These are phyloP conservation scores for Neocrepidodera transversa DNA, from an alignment of 2,888 invertebrate species.

Conservation along the genomic window DNA sequence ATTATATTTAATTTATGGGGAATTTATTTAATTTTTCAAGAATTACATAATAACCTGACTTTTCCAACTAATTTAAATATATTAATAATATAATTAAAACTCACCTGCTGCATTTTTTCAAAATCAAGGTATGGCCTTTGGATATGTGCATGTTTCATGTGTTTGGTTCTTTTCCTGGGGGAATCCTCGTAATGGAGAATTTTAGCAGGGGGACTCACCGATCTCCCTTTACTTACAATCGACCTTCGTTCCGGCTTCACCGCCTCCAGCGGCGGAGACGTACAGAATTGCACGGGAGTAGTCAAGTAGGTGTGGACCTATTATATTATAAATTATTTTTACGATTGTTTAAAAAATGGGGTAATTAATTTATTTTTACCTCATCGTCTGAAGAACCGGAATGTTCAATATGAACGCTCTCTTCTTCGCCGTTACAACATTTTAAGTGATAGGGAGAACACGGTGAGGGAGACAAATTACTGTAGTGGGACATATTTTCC, in stretches of 20 bases:
- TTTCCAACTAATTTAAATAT: too few species aligned
- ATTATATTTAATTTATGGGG: too few species aligned
- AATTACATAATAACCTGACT: too few species aligned
- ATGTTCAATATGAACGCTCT: conserved; percentile 56
- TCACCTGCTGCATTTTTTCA: conserved; percentile 96
- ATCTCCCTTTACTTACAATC: conserved; percentile 57
- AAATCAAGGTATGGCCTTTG: conserved; percentile 92
- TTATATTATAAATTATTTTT: background rate
- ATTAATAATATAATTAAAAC: too few species aligned
- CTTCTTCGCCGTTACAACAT: conserved; percentile 51
- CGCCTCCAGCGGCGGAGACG: conserved; percentile 89
- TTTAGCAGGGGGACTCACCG: conserved; percentile 62
- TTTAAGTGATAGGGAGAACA: conserved; percentile 57
- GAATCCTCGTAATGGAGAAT: conserved; percentile 67
- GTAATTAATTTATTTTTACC: conserved; percentile 46
- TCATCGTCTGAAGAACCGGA: conserved; percentile 69
- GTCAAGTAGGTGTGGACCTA: conserved; percentile 70
- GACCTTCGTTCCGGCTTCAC: conserved; percentile 72
- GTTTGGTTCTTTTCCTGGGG: conserved; percentile 69
- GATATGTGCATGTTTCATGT: conserved; percentile 68
- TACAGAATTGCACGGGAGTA: conserved; percentile 87
- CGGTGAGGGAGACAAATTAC: conserved; percentile 63
- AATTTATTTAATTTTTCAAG: too few species aligned
- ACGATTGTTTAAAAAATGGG: background rate
- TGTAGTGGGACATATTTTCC: conserved; percentile 62